These are phyloP conservation scores for Drosophila bipectinata DNA, from an alignment of 1,140 invertebrate genomes.

Conservation along the genomic window DNA sequence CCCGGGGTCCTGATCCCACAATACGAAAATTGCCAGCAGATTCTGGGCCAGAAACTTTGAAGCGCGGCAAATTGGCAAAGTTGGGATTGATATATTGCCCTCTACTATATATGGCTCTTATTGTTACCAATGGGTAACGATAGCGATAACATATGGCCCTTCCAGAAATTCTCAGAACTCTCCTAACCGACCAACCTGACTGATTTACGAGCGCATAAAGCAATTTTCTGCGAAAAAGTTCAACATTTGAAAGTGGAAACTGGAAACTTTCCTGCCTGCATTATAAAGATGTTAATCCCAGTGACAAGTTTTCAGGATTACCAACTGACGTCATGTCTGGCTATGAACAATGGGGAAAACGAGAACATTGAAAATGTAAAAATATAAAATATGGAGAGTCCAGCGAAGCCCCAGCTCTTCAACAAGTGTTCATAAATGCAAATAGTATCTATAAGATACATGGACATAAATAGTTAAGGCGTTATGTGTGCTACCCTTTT, in stretches of 20 bases:
- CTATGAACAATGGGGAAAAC: constrained; percentile 20
- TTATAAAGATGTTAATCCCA: constrained; percentile 41
- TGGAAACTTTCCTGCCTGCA: constrained; percentile 26
- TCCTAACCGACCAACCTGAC: background rate
- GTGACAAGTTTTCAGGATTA: constrained; percentile 20
- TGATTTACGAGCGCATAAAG: constrained; percentile 39
- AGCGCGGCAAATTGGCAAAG: constrained; percentile 28
- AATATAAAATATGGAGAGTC: background rate
- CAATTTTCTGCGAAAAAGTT: constrained; percentile 20
- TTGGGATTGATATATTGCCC: constrained; percentile 26
- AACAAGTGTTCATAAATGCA: constrained; percentile 53
- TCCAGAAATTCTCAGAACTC: constrained; percentile 12
- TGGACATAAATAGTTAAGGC: constrained; percentile 39
- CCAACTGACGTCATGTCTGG: constrained; percentile 30
- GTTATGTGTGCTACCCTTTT: constrained; percentile 35
- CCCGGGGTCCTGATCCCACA: background rate
- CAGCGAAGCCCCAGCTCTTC: background rate
- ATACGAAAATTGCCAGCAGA: background rate
- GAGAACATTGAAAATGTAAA: background rate
- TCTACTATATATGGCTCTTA: too few species aligned
- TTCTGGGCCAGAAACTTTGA: constrained; percentile 4
- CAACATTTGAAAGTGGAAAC: constrained; percentile 10
- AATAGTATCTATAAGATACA: constrained; percentile 41
- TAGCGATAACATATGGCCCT: constrained; percentile 30
- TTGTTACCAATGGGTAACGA: background rate